Evolutionary conservation across 2,113 vertebrate species (phyloP).

Genomic region (Diglossa brunneiventris): DNA sequence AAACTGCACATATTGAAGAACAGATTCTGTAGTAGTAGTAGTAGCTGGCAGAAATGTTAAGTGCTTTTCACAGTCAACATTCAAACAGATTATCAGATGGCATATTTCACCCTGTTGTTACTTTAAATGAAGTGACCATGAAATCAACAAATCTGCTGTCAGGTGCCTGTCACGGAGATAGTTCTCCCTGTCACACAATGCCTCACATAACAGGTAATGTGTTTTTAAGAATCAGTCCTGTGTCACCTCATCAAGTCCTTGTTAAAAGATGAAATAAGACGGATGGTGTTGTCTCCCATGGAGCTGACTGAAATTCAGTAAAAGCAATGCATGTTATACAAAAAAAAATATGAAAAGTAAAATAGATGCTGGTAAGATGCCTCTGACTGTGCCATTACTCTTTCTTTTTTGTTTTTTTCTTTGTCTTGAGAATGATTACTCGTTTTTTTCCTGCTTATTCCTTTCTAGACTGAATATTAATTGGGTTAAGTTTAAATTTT

Average conservation of each 20-base stretch:
- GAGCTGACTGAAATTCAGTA: slow-evolving; percentile 70
- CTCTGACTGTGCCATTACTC: not conserved
- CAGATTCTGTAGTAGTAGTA: slow-evolving; percentile 79
- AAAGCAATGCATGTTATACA: slow-evolving; percentile 41
- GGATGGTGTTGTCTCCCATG: slow-evolving; percentile 75
- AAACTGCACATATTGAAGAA: slow-evolving; percentile 81
- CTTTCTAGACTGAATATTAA: slow-evolving; percentile 38
- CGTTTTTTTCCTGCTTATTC: slow-evolving; percentile 24
- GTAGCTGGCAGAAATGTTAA: slow-evolving; percentile 83
- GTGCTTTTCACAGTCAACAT: slow-evolving; percentile 85
- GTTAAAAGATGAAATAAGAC: slow-evolving; percentile 84
- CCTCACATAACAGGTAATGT: slow-evolving; percentile 83
- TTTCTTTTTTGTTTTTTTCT: not conserved
- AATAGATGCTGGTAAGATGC: not conserved
- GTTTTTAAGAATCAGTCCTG: slow-evolving; percentile 83
- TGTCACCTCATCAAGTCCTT: slow-evolving; percentile 84
- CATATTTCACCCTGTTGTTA: slow-evolving; percentile 85
- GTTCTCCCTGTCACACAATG: slow-evolving; percentile 82
- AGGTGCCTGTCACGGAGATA: slow-evolving; percentile 82
- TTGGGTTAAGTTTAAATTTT: slow-evolving; percentile 41
- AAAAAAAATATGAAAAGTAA: slow-evolving; percentile 4
- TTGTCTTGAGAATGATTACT: not conserved
- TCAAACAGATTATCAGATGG: slow-evolving; percentile 86
- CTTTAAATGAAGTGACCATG: slow-evolving; percentile 87
- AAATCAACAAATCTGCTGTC: slow-evolving; percentile 87